These are phyloP conservation scores for Aphrocallistes beatrix DNA, from an alignment of 37 sponge, comb jelly and placozoan species.

Conservation along the genomic window DNA sequence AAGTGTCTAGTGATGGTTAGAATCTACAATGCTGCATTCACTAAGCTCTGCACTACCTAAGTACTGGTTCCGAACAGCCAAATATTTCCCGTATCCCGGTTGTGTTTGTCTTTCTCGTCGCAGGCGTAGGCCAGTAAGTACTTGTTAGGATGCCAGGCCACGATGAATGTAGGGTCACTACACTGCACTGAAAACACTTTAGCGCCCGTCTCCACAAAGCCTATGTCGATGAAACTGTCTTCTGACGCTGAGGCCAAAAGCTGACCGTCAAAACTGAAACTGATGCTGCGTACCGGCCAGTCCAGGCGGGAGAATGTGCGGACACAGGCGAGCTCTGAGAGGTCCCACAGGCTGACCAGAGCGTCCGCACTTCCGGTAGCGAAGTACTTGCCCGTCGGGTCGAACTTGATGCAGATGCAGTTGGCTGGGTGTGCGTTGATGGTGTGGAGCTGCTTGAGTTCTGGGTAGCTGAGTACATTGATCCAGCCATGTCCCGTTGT, in stretches of 20 bases:
- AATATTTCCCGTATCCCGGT: slow-evolving; percentile 65
- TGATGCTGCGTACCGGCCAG: slow-evolving; percentile 93
- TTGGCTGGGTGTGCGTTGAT: slow-evolving; percentile 93
- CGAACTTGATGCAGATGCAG: slow-evolving; percentile 95
- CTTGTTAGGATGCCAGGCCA: slow-evolving; percentile 92
- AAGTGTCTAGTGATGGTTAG: no score
- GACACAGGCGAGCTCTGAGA: slow-evolving; percentile 69
- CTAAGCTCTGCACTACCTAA: no score
- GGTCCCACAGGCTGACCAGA: slow-evolving; percentile 82
- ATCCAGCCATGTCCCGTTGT: slow-evolving; percentile 90
- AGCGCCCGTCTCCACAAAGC: slow-evolving; percentile 68
- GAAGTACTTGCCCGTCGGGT: slow-evolving; percentile 80
- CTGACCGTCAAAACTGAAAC: slow-evolving; percentile 84
- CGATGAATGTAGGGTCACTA: slow-evolving; percentile 86
- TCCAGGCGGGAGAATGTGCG: slow-evolving; percentile 85
- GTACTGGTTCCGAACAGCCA: slow-evolving; percentile 52
- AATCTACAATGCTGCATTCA: no score
- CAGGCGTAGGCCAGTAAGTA: slow-evolving; percentile 82
- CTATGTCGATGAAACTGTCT: slow-evolving; percentile 89
- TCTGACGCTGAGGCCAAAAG: slow-evolving; percentile 84
- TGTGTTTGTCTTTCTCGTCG: slow-evolving; percentile 90
- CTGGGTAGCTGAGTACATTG: slow-evolving; percentile 66
- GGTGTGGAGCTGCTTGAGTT: slow-evolving; percentile 55
- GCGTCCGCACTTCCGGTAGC: slow-evolving; percentile 98
- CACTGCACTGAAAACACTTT: slow-evolving; percentile 61